A percentile compares a stretch with the other conserved stretches of the same genome.
Evolutionary conservation across 2,888 invertebrate species (phyloP).

Genomic region (Globia sparganii): DNA sequence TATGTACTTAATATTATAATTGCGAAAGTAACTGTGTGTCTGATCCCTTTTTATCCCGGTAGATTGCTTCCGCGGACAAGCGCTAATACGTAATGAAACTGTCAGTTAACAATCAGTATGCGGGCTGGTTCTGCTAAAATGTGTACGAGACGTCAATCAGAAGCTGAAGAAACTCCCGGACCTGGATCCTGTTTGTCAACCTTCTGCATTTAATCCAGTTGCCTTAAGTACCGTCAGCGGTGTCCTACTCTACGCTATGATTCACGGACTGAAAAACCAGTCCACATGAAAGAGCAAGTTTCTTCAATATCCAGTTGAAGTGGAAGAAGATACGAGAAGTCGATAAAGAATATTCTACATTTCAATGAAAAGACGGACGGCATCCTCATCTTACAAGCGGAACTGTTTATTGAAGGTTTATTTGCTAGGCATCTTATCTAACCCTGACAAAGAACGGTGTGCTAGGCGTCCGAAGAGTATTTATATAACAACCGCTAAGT

Average conservation of each 20-base stretch:
- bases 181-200: neutral
- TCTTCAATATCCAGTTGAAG: neutral
- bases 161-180: no score
- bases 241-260: neutral
- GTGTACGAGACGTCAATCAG: neutral
- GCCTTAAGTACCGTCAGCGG: neutral
- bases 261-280: neutral
- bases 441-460: constrained; percentile 20
- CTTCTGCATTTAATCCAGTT: neutral
- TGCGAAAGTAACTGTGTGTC: neutral
- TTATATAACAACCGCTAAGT: neutral
- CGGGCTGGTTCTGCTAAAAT: neutral
- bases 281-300: neutral
- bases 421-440: constrained; percentile 16
- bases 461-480: constrained; percentile 16
- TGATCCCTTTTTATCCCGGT: neutral
- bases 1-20: neutral
- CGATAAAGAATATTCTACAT: neutral
- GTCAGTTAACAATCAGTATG: neutral
- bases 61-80: neutral
- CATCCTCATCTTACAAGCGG: neutral
- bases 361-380: neutral
- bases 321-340: neutral
- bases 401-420: constrained; percentile 3
- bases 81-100: neutral